Conservation (phyloP, 1,140 invertebrate species). For the Chrysomallon squamiferum region DNA sequence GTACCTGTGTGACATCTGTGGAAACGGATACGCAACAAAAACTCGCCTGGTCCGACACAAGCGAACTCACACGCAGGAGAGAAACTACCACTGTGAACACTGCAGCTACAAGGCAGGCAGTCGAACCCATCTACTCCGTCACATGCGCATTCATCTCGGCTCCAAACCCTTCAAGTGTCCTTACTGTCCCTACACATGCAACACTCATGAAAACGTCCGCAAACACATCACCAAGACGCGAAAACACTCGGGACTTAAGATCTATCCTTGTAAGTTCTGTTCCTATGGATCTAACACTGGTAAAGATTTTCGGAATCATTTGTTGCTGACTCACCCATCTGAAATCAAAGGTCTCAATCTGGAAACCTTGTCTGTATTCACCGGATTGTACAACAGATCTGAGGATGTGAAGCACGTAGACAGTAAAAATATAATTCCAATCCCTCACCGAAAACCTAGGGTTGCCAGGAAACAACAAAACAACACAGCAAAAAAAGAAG, state of each 20-base stretch:
- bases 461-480: too few relatives aligned
- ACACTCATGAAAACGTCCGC: slow-evolving; percentile 83
- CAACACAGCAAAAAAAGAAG: neutral
- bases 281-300: slow-evolving; percentile 71
- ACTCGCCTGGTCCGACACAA: slow-evolving; percentile 74
- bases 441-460: slow-evolving; percentile 41
- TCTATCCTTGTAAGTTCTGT: slow-evolving; percentile 79
- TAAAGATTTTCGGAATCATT: slow-evolving; percentile 73
- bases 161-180: slow-evolving; percentile 80
- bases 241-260: slow-evolving; percentile 76
- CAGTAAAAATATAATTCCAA: slow-evolving; percentile 49
- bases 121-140: slow-evolving; percentile 59
- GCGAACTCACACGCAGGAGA: slow-evolving; percentile 56
- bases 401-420: slow-evolving; percentile 40
- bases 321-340: slow-evolving; percentile 68
- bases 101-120: slow-evolving; percentile 67
- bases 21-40: slow-evolving; percentile 76
- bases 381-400: slow-evolving; percentile 50
- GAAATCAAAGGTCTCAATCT: slow-evolving; percentile 29
- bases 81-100: slow-evolving; percentile 81
- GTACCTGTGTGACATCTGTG: slow-evolving; percentile 72
- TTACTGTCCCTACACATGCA: slow-evolving; percentile 81
- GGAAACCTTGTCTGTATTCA: slow-evolving; percentile 46
- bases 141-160: slow-evolving; percentile 85
- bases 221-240: slow-evolving; percentile 84